Conservation (phyloP, 1,140 invertebrate genomes). For the Eurosta solidaginis region DNA sequence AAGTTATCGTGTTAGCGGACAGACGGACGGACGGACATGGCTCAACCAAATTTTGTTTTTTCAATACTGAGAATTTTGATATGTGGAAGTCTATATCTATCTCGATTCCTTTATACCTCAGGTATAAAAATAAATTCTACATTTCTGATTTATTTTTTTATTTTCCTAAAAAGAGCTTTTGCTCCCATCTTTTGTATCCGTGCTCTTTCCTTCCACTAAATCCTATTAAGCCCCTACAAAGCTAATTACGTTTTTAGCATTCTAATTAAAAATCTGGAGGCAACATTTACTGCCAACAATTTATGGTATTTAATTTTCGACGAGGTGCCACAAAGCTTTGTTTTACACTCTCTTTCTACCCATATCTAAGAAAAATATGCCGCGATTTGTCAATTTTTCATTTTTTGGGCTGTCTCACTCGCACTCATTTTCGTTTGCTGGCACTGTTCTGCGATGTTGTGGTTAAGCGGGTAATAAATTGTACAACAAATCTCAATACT, state of each 20-base stretch:
- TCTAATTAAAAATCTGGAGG: constrained; percentile 6
- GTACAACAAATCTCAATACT: background rate
- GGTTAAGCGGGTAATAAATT: constrained; percentile 17
- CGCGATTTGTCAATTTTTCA: background rate
- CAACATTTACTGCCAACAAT: background rate
- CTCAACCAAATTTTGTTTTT: no score
- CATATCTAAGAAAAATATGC: background rate
- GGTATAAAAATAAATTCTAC: no score
- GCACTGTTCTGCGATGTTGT: background rate
- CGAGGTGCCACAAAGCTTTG: background rate
- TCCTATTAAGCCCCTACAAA: background rate
- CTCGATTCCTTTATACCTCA: no score
- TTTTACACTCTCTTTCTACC: background rate
- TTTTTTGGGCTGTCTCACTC: no score
- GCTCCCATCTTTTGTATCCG: no score
- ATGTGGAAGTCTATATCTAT: no score
- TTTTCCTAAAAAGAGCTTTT: no score
- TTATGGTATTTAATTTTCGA: background rate
- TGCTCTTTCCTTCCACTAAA: background rate
- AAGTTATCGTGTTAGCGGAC: no score
- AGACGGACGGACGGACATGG: no score
- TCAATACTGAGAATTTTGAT: no score
- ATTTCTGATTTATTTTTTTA: background rate
- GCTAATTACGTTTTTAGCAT: constrained; percentile 10
- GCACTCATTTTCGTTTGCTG: background rate